These are phyloP conservation scores for Apamea anceps DNA, from an alignment of 2,888 invertebrate genomes.

Conservation along the genomic window DNA sequence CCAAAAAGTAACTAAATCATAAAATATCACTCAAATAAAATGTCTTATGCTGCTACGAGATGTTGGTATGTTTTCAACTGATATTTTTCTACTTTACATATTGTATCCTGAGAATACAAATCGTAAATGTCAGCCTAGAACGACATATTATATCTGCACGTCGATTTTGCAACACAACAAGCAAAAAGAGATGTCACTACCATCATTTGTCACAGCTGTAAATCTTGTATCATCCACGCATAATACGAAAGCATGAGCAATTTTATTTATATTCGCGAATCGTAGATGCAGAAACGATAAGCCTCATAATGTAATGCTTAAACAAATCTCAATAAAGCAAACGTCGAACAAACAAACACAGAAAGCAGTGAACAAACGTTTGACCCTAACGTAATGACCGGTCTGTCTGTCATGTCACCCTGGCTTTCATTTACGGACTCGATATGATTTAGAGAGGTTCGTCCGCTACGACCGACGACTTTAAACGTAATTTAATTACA, in stretches of 20 bases:
- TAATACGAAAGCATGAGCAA: constrained; percentile 24
- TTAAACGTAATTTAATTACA: constrained; percentile 87
- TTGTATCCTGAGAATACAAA: constrained; percentile 21
- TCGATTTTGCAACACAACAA: constrained; percentile 40
- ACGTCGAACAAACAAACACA: constrained; percentile 54
- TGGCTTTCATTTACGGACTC: constrained; percentile 74
- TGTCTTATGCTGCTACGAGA: not conserved
- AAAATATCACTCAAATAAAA: constrained; percentile 6
- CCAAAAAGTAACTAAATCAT: not conserved
- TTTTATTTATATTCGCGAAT: constrained; percentile 45
- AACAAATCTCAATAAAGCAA: constrained; percentile 52
- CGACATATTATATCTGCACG: constrained; percentile 18
- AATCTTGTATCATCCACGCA: constrained; percentile 32
- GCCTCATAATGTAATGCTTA: constrained; percentile 16
- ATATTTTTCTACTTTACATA: constrained; percentile 13
- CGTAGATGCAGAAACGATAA: constrained; percentile 29
- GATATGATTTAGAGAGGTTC: constrained; percentile 86
- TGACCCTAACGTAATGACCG: constrained; percentile 62
- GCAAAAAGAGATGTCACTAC: constrained; percentile 30
- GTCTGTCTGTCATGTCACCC: constrained; percentile 66
- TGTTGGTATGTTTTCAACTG: not conserved
- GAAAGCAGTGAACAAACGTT: constrained; percentile 54
- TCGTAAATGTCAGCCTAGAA: constrained; percentile 19
- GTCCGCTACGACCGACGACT: constrained; percentile 73
- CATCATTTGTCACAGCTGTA: constrained; percentile 42